Base-by-base conservation (phyloP, 2,797 vertebrate species). In the Luscinia luscinia region DNA sequence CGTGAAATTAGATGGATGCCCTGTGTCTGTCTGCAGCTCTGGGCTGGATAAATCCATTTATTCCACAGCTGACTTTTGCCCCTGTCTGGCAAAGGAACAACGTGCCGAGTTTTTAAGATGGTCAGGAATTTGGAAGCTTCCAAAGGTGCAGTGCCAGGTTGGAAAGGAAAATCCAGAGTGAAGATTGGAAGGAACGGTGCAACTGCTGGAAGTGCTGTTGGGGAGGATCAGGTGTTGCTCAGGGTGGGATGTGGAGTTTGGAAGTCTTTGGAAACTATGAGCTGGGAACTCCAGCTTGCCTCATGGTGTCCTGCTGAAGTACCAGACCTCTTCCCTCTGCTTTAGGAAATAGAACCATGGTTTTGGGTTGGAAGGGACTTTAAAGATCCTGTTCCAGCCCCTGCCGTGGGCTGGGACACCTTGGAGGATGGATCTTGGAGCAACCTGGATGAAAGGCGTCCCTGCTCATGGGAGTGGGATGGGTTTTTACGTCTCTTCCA, bases 81-180 rank as follows among this genome's bases (percentile, higher is more conserved):
- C 79, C 48, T 5, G 5, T 24, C 66, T 62, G 36, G 66, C 87
- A 20, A 32, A 90, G 58, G 15, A 57, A 46, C 2, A 3, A 32
- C 2, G 10, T 15, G 70, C 82, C 5, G 14, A 26, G 76, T 48
- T 81, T 64, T 88, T 52, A 32, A 91, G 88, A n/a, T 45, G 9
- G 48, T 74, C 7, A 7, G 85, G 67, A 84, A 73, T 77, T 79
- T 89, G 91, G 89, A 84, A 72, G 74, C 77, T 24, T 72, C 62
- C 82, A 85, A 48, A 72, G 66, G 18, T 5, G 58, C 27, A 1
- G 38, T 54, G 70, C 81, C 87, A 51, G 48, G 7, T 1, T 36
- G 78, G 63, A 43, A 54, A 49, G 81, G 20, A 45, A 66, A 76
- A 69, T 6, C 15, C 63, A 38, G 58, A 28, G 41, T 26, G 89